phyloP scores from a whole-genome alignment of 2,113 vertebrate species.

The Cichladusa arquata region DNA sequence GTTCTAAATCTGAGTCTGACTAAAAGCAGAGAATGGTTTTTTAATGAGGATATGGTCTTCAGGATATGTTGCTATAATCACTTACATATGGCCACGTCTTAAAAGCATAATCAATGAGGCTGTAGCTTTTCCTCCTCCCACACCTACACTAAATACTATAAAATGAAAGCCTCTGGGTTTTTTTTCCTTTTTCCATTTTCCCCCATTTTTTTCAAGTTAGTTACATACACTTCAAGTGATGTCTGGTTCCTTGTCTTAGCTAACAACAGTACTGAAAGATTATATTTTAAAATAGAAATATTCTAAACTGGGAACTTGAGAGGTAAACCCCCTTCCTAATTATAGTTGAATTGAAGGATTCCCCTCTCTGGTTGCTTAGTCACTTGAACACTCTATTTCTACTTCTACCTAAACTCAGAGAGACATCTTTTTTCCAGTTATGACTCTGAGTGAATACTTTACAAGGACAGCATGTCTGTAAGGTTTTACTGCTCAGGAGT shows the following conservation, averaged over 20 bases:
- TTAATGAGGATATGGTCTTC: background rate
- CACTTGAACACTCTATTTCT: background rate
- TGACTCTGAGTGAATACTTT: background rate
- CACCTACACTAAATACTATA: background rate
- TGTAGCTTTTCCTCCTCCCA: background rate
- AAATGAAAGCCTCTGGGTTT: background rate
- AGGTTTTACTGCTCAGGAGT: background rate
- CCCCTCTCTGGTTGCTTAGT: background rate
- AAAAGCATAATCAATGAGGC: background rate
- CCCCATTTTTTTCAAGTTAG: background rate
- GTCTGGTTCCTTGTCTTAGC: background rate
- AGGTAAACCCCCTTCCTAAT: background rate
- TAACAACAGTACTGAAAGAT: background rate
- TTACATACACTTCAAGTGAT: background rate
- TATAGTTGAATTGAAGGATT: background rate
- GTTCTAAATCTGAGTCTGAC: background rate
- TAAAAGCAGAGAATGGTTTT: background rate
- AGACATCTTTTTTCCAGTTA: background rate
- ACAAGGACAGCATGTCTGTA: background rate
- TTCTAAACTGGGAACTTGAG: background rate
- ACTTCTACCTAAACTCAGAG: background rate
- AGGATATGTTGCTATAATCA: background rate
- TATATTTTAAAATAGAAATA: background rate
- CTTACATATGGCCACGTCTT: background rate
- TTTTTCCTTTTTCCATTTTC: background rate